Base-by-base conservation (phyloP, 2,888 invertebrate genomes). In the Parnassius apollo region DNA sequence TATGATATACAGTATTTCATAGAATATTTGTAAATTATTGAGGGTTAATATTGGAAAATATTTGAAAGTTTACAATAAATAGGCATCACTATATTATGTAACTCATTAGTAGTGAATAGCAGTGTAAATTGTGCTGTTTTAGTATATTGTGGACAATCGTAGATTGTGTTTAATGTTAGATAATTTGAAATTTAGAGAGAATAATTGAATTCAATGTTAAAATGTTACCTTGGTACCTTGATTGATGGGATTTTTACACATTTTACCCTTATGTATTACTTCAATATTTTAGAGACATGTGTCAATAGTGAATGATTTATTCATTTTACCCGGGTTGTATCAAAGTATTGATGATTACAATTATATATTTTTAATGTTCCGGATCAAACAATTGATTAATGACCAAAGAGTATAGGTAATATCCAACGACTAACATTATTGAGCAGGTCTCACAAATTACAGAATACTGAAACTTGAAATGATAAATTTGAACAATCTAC, bases 61-160 rank as follows among this genome's bases (percentile, higher is more conserved):
- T 50, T 59, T 59, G 59, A 64, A 59, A 64, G 59, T 63, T 63
- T 56, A 62, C 62, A 63, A 59, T 59, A 52, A 59, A 59, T 42
- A 51, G 9, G 51, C 51, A 18, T 50, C 9, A n/a, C 54, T 13
- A 56, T 42, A 42, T 35, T 42, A 42, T 35, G 51, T 61, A 57
- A 57, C 8, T 49, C 13, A 59, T 52, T 44, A 44, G 42, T 18
- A 42, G 18, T 10, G 11, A 9, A 9, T 25, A 52, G n/a, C n/a
- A 12, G 10, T 51, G n/a, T 9, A 42, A 18, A 48, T 42, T 25
- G 35, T 45, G 45, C 11, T 55, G 54, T 45, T 53, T 48, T 63
- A 63, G 51, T 59, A 42, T 59, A 57, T n/a, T n/a, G 63, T 59
- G 63, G 63, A 55, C 63, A 59, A 59, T 13, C 13, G 59, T 63